Percentiles rank a stretch among this genome's conserved stretches.
Conservation (phyloP, 2,113 vertebrate species). For the Haplotaxodon microlepis region DNA sequence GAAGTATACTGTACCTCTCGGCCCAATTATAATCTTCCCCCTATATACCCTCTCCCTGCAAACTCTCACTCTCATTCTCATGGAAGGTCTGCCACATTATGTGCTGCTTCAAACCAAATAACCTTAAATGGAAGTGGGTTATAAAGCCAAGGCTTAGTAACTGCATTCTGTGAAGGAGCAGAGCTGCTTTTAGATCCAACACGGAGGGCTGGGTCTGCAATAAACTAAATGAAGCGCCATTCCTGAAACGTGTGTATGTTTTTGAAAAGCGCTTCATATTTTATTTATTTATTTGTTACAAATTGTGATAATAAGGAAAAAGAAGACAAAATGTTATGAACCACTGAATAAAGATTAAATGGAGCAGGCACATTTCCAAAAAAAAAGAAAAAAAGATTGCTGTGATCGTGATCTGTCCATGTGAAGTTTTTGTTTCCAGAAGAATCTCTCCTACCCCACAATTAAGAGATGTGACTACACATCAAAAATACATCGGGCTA, state of each 20-base stretch:
- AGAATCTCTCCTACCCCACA: not conserved
- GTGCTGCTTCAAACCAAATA: not conserved
- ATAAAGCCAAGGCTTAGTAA: not conserved
- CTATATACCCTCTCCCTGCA: not conserved
- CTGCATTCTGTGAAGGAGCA: not conserved
- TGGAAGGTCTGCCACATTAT: not conserved
- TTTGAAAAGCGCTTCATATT: not conserved
- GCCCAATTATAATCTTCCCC: not conserved
- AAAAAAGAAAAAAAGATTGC: fast-evolving
- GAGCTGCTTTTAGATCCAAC: not conserved
- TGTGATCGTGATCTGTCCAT: not conserved
- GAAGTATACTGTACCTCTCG: not conserved
- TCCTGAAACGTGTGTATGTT: not conserved
- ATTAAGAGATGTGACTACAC: not conserved
- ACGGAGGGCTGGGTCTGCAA: not conserved
- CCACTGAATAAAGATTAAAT: not conserved
- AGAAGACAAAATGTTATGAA: not conserved
- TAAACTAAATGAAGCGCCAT: not conserved
- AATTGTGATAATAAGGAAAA: not conserved
- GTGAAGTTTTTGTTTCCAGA: not conserved
- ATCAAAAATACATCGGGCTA: not conserved
- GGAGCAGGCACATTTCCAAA: not conserved
- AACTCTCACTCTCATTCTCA: not conserved
- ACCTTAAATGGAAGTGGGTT: not conserved
- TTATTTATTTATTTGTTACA: not conserved